phyloP scores from a whole-genome alignment of 1,140 invertebrate genomes.

The Caenorhabditis briggsae region DNA sequence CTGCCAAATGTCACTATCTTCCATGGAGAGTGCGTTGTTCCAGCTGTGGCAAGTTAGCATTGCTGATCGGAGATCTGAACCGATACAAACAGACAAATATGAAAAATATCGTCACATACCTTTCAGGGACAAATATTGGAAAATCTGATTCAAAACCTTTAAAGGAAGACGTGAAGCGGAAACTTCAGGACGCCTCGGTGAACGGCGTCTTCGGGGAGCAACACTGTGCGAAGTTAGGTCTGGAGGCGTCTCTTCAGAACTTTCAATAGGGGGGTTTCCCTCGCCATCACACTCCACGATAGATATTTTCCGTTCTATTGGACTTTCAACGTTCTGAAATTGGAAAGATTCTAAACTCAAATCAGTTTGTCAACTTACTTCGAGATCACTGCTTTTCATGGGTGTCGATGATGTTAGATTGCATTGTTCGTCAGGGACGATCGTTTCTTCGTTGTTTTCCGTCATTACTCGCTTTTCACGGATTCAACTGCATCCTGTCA shows the following conservation, averaged over 20 bases:
- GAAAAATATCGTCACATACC: background rate
- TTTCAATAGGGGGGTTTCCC: background rate
- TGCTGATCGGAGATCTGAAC: constrained; percentile 86
- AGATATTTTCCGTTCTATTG: background rate
- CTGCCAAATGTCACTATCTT: constrained; percentile 93
- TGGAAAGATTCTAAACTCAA: too few species aligned
- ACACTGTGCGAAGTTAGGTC: background rate
- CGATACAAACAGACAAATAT: background rate
- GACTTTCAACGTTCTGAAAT: constrained; percentile 24
- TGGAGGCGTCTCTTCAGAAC: background rate
- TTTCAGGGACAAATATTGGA: constrained; percentile 89
- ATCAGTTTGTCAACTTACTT: background rate
- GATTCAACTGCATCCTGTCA: too few species aligned
- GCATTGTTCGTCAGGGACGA: constrained; percentile 37
- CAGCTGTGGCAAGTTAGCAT: constrained; percentile 93
- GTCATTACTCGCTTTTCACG: background rate
- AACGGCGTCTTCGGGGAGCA: background rate
- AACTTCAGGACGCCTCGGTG: constrained; percentile 54
- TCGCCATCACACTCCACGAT: constrained; percentile 20
- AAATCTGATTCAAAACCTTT: constrained; percentile 91
- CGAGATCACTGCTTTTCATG: constrained; percentile 30
- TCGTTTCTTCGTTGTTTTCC: constrained; percentile 1
- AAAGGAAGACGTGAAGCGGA: constrained; percentile 81
- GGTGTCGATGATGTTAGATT: constrained; percentile 13
- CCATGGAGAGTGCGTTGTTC: constrained; percentile 84